A percentile compares a stretch with the other conserved stretches of the same genome.
phyloP scores from a whole-genome alignment of 2,113 vertebrate species.

The Catagonus wagneri region DNA sequence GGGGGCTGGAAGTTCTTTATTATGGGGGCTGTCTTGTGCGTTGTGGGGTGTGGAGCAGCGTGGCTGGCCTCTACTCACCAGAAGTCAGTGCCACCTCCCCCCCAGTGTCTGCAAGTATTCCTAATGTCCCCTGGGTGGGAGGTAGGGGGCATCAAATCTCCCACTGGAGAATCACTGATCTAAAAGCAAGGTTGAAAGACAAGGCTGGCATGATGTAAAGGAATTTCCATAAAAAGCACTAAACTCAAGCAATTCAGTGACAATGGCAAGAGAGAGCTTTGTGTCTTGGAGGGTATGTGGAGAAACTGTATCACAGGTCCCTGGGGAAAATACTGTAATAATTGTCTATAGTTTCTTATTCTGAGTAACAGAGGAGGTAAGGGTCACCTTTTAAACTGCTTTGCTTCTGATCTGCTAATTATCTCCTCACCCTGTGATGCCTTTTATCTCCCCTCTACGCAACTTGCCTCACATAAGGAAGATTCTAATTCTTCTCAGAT shows the following conservation, averaged over 20 bases:
- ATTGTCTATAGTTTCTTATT: conserved; percentile 56
- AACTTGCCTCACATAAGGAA: conserved; percentile 39
- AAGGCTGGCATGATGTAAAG: conserved; percentile 63
- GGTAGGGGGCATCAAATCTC: background rate
- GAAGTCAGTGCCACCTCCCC: background rate
- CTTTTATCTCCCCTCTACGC: conserved; percentile 27
- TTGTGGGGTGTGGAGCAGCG: background rate
- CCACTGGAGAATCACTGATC: conserved; percentile 37
- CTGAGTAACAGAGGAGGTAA: conserved; percentile 61
- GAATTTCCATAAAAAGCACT: conserved; percentile 61
- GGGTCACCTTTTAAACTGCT: conserved; percentile 55
- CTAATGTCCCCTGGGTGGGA: background rate
- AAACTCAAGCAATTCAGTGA: background rate
- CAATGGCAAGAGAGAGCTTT: conserved; percentile 39
- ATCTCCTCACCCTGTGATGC: conserved; percentile 6
- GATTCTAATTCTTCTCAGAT: conserved; percentile 58
- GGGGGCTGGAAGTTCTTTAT: background rate
- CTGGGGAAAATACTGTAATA: conserved; percentile 66
- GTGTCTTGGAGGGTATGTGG: background rate
- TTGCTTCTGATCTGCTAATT: conserved; percentile 72
- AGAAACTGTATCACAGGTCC: conserved; percentile 28
- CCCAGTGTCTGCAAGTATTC: background rate
- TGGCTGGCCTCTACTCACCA: background rate
- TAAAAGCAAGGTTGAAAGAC: conserved; percentile 46
- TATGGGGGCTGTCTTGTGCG: background rate